Percentiles rank a stretch among this genome's conserved stretches.
phyloP scores from a whole-genome alignment of 2,888 invertebrate genomes.

The Chaetogeoica ovagalla region DNA sequence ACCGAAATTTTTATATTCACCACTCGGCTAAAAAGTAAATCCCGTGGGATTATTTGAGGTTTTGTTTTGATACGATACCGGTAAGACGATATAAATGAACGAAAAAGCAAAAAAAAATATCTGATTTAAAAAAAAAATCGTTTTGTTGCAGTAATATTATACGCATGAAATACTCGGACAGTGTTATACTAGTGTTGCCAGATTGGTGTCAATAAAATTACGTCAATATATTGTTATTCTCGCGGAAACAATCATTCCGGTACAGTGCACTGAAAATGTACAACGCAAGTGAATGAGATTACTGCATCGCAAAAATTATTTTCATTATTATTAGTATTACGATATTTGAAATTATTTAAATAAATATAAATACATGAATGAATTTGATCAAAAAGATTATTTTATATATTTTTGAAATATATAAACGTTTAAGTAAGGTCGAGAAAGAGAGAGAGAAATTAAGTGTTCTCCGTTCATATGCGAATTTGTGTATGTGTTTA shows the following conservation, averaged over 20 bases:
- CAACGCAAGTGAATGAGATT: not conserved
- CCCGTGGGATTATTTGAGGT: too few species aligned
- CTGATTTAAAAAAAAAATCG: not conserved
- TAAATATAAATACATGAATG: too few species aligned
- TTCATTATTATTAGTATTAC: too few species aligned
- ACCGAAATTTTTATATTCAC: too few species aligned
- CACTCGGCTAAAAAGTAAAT: too few species aligned
- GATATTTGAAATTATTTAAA: not conserved
- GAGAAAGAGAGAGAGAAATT: not conserved
- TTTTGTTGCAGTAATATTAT: not conserved
- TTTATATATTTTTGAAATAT: too few species aligned
- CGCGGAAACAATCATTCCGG: not conserved
- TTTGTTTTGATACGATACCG: too few species aligned
- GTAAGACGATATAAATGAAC: not conserved
- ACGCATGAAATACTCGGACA: not conserved
- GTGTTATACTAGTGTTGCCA: not conserved
- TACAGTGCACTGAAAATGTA: not conserved
- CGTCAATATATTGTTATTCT: not conserved
- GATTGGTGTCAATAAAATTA: constrained; percentile 4
- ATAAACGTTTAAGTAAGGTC: not conserved
- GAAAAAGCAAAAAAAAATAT: too few species aligned
- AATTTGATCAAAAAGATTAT: too few species aligned
- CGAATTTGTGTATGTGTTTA: constrained; percentile 3
- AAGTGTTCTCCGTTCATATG: too few species aligned
- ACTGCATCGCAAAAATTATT: not conserved